Base-by-base conservation (phyloP, 1,140 invertebrate genomes). In the Octopus sinensis region DNA sequence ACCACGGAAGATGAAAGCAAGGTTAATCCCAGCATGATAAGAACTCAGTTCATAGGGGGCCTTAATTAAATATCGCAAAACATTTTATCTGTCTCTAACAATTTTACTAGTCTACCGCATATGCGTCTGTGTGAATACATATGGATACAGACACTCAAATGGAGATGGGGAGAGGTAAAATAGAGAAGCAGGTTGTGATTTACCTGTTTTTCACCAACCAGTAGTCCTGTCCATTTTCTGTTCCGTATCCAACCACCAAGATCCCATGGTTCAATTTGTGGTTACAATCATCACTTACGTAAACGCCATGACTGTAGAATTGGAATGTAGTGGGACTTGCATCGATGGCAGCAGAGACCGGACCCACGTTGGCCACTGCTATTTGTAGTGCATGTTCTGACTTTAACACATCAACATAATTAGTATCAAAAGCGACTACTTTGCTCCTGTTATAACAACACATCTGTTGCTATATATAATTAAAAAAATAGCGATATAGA, bases 361-460 rank as follows among this genome's bases (percentile, higher is more conserved):
- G 97, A 30, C 97, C 97, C 83, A 96, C 91, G 4, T 94, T 96
- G 76, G 96, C 96, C 80, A 97, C 93, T 79, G 95, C 95, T 78
- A 92, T 88, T 86, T 94, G 91, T 68, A 97, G 90, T 80, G 94
- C 92, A 13, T 93, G 83, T 90, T 97, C 94, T 78, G 86, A 85
- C n/a, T 86, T 89, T 77, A 80, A 79, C 79, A 79, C 71, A 80
- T 89, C 92, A 90, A 98, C 93, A 88, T 93, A 97, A 43, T 96
- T 96, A 76, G 91, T 93, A 53, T 79, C 81, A 13, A 54, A 85
- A 4, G 87, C 86, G n/a, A 78, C 88, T 6, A 89, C 80, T 17
- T 86, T 80, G 10, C 52, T 43, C 43, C 73, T 80, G 4, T 86
- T 79, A 77, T 84, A 90, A 5, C 93, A 92, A 85, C 94, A 95